Evolutionary conservation across 2,113 vertebrate genomes (phyloP).

Genomic region (Urocynchramus pylzowi): DNA sequence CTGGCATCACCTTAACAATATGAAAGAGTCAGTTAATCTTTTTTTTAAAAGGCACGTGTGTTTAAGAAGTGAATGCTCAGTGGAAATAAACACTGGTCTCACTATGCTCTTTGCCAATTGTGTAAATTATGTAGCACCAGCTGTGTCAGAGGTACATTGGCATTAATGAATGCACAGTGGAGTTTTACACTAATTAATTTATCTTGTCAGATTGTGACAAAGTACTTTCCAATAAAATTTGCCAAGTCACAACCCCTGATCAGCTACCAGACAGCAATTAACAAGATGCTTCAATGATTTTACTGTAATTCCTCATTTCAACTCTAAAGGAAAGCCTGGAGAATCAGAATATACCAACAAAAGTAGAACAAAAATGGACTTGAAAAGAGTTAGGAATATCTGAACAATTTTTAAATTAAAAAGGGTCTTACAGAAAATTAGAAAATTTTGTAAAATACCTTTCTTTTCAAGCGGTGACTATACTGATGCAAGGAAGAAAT

Average conservation of each 20-base stretch:
- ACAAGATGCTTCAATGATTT: not conserved
- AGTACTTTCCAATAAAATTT: not conserved
- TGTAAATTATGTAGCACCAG: not conserved
- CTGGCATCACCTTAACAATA: not conserved
- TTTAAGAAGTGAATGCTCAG: not conserved
- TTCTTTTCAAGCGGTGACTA: not conserved
- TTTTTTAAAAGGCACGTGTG: not conserved
- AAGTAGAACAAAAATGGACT: not conserved
- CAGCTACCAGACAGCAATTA: not conserved
- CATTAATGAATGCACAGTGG: not conserved
- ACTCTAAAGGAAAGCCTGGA: not conserved
- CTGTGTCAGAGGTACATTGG: not conserved
- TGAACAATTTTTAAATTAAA: not conserved
- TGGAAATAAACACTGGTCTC: not conserved
- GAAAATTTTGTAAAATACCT: not conserved
- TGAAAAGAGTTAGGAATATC: not conserved
- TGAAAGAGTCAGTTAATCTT: not conserved
- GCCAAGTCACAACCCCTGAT: not conserved
- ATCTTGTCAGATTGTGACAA: slow-evolving; percentile 6
- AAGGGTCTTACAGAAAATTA: not conserved
- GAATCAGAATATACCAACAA: not conserved
- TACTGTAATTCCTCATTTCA: not conserved
- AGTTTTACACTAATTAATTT: slow-evolving; percentile 33
- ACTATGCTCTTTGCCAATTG: not conserved
- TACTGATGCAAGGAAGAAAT: not conserved